These are phyloP conservation scores for Seriola rivoliana DNA, from an alignment of 2,113 vertebrate genomes.

Conservation along the genomic window DNA sequence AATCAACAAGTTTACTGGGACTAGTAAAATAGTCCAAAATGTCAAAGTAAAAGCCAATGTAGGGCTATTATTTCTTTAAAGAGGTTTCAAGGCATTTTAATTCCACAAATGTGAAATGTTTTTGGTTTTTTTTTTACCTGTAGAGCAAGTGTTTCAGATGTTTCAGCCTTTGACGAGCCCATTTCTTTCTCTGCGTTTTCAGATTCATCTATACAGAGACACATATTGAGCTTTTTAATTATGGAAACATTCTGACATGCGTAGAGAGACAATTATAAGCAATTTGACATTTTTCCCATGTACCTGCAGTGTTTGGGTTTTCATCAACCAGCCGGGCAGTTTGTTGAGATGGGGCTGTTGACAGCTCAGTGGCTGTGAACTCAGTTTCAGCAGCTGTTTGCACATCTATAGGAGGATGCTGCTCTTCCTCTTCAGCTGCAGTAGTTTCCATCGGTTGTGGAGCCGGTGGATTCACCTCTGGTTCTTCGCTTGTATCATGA, in stretches of 20 bases:
- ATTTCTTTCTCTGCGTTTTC: slow-evolving; percentile 25
- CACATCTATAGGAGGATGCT: neutral
- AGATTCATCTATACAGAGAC: slow-evolving; percentile 41
- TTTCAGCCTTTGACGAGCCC: neutral
- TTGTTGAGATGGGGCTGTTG: slow-evolving; percentile 12
- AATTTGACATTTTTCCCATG: neutral
- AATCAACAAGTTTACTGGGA: neutral
- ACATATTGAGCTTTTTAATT: neutral
- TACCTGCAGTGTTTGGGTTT: slow-evolving; percentile 57
- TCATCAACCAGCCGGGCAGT: slow-evolving; percentile 2
- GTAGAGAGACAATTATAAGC: neutral
- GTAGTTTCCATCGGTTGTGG: slow-evolving; percentile 1
- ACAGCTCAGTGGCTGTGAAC: neutral
- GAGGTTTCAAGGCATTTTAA: neutral
- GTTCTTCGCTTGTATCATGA: slow-evolving; percentile 27
- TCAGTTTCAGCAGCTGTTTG: neutral
- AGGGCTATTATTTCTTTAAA: neutral
- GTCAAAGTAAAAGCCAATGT: neutral
- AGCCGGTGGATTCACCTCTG: neutral
- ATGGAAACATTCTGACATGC: neutral
- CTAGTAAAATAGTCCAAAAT: neutral
- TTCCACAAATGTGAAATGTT: neutral
- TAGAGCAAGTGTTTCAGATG: neutral
- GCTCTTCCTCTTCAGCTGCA: slow-evolving; percentile 26
- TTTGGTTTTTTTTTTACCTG: slow-evolving; percentile 66